phyloP scores from a whole-genome alignment of 1,140 invertebrate genomes.

The Pinna nobilis region DNA sequence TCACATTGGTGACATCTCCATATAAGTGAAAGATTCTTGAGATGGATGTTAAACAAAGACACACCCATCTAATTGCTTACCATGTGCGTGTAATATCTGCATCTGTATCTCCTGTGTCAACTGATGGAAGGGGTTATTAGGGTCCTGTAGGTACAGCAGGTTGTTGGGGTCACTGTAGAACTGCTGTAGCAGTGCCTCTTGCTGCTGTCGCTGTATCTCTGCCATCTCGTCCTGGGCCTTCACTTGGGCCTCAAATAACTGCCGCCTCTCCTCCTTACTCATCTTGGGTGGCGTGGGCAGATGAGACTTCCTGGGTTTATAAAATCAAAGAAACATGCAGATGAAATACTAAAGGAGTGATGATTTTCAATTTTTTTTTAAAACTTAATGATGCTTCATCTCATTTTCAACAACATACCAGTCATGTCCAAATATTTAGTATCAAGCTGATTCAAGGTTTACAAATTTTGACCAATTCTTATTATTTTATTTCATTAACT shows the following conservation, averaged over 20 bases:
- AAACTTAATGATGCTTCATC: neutral
- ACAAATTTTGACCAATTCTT: neutral
- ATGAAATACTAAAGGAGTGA: neutral
- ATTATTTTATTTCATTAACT: no score
- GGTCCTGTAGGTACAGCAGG: conserved; percentile 28
- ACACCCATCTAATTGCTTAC: neutral
- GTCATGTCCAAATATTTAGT: neutral
- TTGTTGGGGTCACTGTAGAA: conserved; percentile 39
- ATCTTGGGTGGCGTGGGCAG: conserved; percentile 75
- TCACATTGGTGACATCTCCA: no score
- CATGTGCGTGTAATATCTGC: conserved; percentile 19
- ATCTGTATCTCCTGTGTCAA: neutral
- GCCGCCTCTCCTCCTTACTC: conserved; percentile 83
- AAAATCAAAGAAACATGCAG: neutral
- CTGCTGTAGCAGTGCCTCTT: conserved; percentile 48
- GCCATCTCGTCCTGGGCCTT: conserved; percentile 80
- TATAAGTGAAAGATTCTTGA: no score
- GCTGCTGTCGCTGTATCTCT: conserved; percentile 59
- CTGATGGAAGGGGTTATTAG: conserved; percentile 4
- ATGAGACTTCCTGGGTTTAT: conserved; percentile 46
- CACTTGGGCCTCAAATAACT: conserved; percentile 85
- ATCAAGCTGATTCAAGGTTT: no score
- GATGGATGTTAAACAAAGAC: no score
- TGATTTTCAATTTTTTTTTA: neutral
- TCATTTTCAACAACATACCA: neutral